A percentile compares a stretch with the other conserved stretches of the same genome.
Conservation (phyloP, 2,113 vertebrate genomes). For the Leiothrix lutea region DNA sequence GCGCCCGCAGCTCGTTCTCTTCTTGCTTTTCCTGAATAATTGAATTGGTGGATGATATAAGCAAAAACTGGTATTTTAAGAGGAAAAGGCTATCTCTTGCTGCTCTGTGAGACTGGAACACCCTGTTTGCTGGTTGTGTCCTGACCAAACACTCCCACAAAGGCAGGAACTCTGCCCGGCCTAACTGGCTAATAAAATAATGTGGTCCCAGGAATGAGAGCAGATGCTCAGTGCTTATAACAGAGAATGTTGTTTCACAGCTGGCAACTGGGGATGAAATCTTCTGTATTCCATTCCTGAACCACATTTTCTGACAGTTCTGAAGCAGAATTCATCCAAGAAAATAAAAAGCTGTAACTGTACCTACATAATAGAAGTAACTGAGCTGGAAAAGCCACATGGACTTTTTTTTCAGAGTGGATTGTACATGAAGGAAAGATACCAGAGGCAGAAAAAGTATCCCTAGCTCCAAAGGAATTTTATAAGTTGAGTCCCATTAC, state of each 20-base stretch:
- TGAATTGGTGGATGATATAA: conserved; percentile 12
- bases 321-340: not conserved
- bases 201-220: not conserved
- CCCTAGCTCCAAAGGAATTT: not conserved
- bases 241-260: not conserved
- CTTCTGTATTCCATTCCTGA: not conserved
- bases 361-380: not conserved
- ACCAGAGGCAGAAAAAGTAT: not conserved
- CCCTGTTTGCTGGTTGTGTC: not conserved
- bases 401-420: not conserved
- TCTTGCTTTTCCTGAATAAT: conserved; percentile 92
- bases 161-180: not conserved
- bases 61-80: not conserved
- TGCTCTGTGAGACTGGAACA: not conserved
- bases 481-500: not conserved
- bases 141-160: not conserved
- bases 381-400: not conserved
- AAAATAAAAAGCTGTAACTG: not conserved
- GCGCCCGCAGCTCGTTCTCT: conserved; percentile 91
- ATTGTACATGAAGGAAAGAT: not conserved
- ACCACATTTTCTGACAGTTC: conserved; percentile 3
- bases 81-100: not conserved
- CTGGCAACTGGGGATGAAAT: not conserved
- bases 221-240: not conserved
- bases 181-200: not conserved